A percentile compares a stretch with the other conserved stretches of the same genome.
Evolutionary conservation across 1,140 invertebrate species (phyloP).

Genomic region (Vollenhovia emeryi): DNA sequence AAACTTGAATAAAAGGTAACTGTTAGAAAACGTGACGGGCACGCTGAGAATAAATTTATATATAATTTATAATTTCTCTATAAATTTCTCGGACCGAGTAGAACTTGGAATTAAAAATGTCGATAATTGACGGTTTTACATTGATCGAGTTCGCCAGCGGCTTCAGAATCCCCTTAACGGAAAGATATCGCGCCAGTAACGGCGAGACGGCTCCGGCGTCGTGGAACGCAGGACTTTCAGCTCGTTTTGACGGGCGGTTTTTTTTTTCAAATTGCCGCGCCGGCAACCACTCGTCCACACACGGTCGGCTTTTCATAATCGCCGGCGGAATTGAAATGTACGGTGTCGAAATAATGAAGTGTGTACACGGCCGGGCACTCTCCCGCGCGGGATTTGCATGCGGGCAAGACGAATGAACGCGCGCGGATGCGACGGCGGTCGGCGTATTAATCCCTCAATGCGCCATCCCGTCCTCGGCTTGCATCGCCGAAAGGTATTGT

Average conservation of each 20-base stretch:
- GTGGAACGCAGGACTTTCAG: not conserved
- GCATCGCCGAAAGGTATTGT: slow-evolving; percentile 9
- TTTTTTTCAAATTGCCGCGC: slow-evolving; percentile 31
- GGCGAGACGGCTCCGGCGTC: not conserved
- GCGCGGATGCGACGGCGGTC: slow-evolving; percentile 2
- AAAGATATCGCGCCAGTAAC: not conserved
- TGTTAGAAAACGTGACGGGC: not conserved
- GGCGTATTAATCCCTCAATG: slow-evolving; percentile 42
- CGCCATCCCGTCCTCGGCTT: not conserved
- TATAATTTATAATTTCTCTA: too few species aligned
- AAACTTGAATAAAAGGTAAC: not conserved
- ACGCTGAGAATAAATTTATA: too few species aligned
- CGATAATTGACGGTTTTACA: too few species aligned
- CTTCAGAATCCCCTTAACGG: too few species aligned
- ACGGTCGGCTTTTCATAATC: slow-evolving; percentile 40
- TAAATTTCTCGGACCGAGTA: too few species aligned
- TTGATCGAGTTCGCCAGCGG: too few species aligned
- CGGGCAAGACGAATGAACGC: slow-evolving; percentile 46
- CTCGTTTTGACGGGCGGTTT: slow-evolving; percentile 9
- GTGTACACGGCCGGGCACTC: slow-evolving; percentile 43
- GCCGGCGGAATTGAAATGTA: slow-evolving; percentile 45
- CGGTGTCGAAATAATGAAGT: slow-evolving; percentile 59
- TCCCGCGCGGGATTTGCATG: slow-evolving; percentile 37
- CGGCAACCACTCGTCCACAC: not conserved
- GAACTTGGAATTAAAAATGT: too few species aligned